Conservation (phyloP, 2,888 invertebrate genomes). For the Philaethria dido region DNA sequence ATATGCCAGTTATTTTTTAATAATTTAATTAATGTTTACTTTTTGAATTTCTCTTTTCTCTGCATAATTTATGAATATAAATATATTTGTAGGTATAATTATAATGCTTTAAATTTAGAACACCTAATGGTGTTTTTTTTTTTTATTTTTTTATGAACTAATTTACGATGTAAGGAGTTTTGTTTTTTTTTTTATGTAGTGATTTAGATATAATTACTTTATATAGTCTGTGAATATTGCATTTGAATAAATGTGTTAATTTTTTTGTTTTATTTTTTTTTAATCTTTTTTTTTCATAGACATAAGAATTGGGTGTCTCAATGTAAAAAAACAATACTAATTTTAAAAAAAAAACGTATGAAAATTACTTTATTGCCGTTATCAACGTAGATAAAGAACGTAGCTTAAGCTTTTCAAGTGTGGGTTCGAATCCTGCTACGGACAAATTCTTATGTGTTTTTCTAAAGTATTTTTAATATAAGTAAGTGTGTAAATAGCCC, state of each 20-base stretch:
- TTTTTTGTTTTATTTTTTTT: conserved; percentile 16
- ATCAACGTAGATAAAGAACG: no score
- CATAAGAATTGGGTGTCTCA: no score
- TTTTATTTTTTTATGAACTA: neutral
- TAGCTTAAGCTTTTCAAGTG: no score
- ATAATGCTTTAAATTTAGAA: neutral
- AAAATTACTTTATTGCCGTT: no score
- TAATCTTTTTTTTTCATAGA: neutral
- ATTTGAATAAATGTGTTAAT: conserved; percentile 20
- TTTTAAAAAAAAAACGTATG: no score
- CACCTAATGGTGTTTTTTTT: neutral
- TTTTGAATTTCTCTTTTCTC: neutral
- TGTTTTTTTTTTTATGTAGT: neutral
- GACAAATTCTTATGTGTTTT: no score
- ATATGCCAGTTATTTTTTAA: neutral
- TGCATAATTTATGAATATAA: neutral
- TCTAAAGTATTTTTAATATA: no score
- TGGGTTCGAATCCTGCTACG: no score
- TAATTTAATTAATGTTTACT: neutral
- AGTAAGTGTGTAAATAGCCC: no score
- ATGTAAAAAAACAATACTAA: no score
- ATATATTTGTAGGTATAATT: neutral
- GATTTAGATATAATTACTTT: neutral
- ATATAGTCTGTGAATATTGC: conserved; percentile 13
- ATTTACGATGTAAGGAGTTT: neutral